Evolutionary conservation across 37 sponge, comb jelly and placozoan species (phyloP).

Genomic region (Chondrilla cf. caribensis): DNA sequence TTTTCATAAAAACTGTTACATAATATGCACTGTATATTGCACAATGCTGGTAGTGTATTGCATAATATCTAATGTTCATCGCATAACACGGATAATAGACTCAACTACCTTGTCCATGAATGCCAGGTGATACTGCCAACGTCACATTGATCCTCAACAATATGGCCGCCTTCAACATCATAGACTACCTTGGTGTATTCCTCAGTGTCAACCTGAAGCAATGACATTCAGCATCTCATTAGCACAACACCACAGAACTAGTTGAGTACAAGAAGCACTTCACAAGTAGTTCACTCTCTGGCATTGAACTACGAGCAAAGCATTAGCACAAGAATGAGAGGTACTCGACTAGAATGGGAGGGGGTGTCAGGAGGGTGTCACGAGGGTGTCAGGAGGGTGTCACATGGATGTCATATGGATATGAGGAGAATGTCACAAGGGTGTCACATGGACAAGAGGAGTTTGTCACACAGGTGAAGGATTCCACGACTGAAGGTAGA

Average conservation of each 20-base stretch:
- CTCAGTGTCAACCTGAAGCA: conserved; percentile 60
- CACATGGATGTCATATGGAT: not conserved
- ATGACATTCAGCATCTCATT: not conserved
- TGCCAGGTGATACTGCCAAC: conserved; percentile 59
- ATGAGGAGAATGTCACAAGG: too few species aligned
- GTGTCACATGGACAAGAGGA: too few species aligned
- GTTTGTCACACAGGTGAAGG: not conserved
- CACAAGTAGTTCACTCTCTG: too few species aligned
- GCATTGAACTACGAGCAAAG: too few species aligned
- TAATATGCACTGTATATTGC: too few species aligned
- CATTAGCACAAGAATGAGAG: not conserved
- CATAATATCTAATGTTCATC: too few species aligned
- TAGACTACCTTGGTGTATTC: conserved; percentile 58
- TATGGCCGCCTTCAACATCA: conserved; percentile 39
- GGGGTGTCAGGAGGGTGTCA: not conserved
- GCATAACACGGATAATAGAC: too few species aligned
- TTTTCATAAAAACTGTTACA: too few species aligned
- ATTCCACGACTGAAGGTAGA: not conserved
- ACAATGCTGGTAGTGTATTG: too few species aligned
- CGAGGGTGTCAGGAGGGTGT: not conserved
- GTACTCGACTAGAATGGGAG: not conserved
- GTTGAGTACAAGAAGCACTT: too few species aligned
- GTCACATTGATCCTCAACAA: conserved; percentile 21
- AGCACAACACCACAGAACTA: not conserved
- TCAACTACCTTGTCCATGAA: conserved; percentile 85